Conservation (phyloP, 2,113 vertebrate species). For the Alexandromys fortis region DNA sequence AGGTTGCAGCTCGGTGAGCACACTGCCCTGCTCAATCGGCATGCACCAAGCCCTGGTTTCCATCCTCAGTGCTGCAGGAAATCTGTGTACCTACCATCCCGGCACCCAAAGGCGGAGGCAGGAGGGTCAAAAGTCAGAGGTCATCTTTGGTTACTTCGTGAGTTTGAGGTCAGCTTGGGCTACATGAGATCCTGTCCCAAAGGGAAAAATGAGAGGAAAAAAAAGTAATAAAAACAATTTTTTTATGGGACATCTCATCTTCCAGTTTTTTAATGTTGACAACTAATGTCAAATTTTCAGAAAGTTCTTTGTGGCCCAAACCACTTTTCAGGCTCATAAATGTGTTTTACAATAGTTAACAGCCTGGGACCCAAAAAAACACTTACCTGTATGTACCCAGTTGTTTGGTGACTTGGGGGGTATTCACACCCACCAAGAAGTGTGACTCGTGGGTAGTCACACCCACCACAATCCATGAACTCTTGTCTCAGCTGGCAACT, state of each 20-base stretch:
- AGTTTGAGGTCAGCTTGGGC: background rate
- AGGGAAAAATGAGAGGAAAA: background rate
- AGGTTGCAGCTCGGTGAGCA: accelerated
- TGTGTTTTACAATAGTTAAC: background rate
- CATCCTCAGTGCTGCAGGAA: background rate
- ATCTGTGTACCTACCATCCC: background rate
- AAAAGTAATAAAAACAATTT: background rate
- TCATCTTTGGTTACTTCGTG: background rate
- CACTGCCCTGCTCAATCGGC: background rate
- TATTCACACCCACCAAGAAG: background rate
- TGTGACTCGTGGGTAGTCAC: background rate
- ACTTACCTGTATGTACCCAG: accelerated
- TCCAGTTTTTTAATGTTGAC: background rate
- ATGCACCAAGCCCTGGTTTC: background rate
- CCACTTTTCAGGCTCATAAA: background rate
- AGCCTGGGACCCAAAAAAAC: background rate
- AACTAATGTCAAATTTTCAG: background rate
- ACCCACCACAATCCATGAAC: background rate
- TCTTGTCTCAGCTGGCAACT: background rate
- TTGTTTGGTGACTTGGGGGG: background rate
- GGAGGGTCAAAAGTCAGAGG: background rate
- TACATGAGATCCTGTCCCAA: background rate
- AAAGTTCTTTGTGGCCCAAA: background rate
- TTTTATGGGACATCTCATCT: background rate
- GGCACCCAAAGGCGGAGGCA: background rate